Evolutionary conservation across 2,113 vertebrate genomes (phyloP), one percentile per base, ranked within the genome.

Genomic region (Lota lota): DNA sequence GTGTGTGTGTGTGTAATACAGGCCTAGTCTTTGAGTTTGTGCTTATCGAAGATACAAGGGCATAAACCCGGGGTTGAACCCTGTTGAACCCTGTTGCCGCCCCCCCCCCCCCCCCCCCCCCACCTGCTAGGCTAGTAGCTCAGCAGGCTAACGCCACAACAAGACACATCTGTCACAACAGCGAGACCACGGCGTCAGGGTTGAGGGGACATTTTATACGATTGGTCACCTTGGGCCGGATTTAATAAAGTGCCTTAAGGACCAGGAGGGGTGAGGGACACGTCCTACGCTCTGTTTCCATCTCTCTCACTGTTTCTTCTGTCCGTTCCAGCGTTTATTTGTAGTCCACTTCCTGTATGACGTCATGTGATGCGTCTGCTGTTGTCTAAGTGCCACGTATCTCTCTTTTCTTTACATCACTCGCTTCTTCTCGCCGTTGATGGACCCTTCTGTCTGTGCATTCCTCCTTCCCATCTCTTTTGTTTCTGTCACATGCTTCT

Each of bases 131-230:
- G 81, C 81, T 73, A 78, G 57, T 75, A 67, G 65, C 76, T 80
- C 66, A 75, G 33, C 83, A 77, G 72, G 62, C 50, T 77, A 77
- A 81, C 65, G 75, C 69, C 58, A 56, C 74, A 76, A 78, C 50
- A 28, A 84, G 79, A 80, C 71, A 78, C 71, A 83, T 87, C 81
- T 81, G 82, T 87, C 81, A 83, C 84, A 77, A 83, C 82, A 73
- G 72, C 67, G 77, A 69, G 70, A 81, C 79, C 79, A 63, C 74
- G 24, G 24, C 24, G 24, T 24, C 24, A 50, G 77, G 72, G 76
- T 77, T 69, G 69, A 22, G 64, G 61, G 73, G 66, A 75, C 71
- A 59, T 50, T 66, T 79, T 62, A 70, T 62, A 61, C 69, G 63
- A 77, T 62, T 57, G 62, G 67, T 73, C 74, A 70, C 78, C 47